Evolutionary conservation across 1,140 invertebrate species (phyloP), one percentile per base, ranked within the genome.

Genomic region (Drosophila repletoides): DNA sequence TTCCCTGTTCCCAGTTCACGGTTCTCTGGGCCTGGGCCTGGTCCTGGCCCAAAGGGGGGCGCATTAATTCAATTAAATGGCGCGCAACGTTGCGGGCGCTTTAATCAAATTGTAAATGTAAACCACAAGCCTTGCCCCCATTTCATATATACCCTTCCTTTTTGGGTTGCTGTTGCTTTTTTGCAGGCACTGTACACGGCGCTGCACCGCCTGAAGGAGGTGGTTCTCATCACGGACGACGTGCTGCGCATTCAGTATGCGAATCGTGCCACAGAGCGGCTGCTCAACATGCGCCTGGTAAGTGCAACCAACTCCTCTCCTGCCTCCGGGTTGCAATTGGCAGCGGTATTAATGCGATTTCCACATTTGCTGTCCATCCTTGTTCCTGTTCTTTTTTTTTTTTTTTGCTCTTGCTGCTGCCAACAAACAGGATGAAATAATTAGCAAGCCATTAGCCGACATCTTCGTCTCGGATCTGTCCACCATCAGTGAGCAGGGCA

Each of bases 161-260:
- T 36, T 3, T 28, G n/a, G 14, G 7, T 31, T 6, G 9, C 5
- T 26, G 14, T 29, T 17, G 10, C 9, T 4, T 26, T 41, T 34
- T 36, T 94, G 1, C 93, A 95, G 73, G 95, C 95, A n/a, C 92
- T 98, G 1, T 95, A 97, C 59, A 93, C 95, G 12, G 96, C 97
- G 17, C 91, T 97, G 22, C 96, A 98, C 79, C 93, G 94, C 73
- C 96, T 95, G 72, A 92, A 93, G 52, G 97, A 98, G 89, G 93
- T 97, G 72, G 94, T 98, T 6, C 94, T 97, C 48, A 94, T 98
- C 38, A 97, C 96, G 21, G 95, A 97, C 89, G 93, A 95, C 68
- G 92, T 95, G 65, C 94, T 96, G 84, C 93, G 94, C 88, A 94
- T 98, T 89, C 95, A 97, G 92, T 90, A 90, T 58, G 84, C 86